Base-by-base conservation (phyloP, 2,113 vertebrate genomes). In the Peromyscus californicus region DNA sequence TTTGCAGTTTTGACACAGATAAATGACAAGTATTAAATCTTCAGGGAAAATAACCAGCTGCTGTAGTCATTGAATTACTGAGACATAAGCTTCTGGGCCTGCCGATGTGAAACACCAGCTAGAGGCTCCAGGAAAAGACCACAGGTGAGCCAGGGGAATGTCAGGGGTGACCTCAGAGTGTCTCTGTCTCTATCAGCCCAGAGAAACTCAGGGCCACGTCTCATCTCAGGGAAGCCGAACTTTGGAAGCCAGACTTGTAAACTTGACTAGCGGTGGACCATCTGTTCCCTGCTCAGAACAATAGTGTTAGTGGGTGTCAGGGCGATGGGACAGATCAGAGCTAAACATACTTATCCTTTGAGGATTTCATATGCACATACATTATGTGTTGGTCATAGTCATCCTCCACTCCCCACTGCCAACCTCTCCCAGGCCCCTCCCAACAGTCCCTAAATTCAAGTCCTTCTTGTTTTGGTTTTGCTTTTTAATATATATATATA, bases 11-110 rank as follows among this genome's bases (percentile, higher is more conserved):
- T 97, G 98, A 98, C 97, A 97, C 96, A 97, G 97, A 98, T 96
- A 98, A 97, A 98, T 96, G 98, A 97, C 97, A 97, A 96, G 97
- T 96, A 96, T 96, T 98, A 98, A 98, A 98, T 97, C 97, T 97
- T 96, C 84, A 82, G 96, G 93, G 98, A 96, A 94, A 97, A 97
- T 91, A 96, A 96, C 96, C 97, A 96, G 97, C 96, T 97, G 96
- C 94, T 84, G 4, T 76, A 83, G 92, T 96, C 96, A 95, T 95
- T 95, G 97, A 98, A 97, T 98, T 96, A 95, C 94, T 72, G 90
- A 97, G 86, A 96, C 95, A 86, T 51, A 80, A 91, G 97, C 74
- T 79, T 93, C 93, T 65, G 83, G 87, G 91, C 89, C 85, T 65
- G 17, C 82, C 57, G 74, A 93, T 93, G 31, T 7, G 42, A 96